Evolutionary conservation across 1,140 invertebrate species (phyloP).

Genomic region (Sitodiplosis mosellana): DNA sequence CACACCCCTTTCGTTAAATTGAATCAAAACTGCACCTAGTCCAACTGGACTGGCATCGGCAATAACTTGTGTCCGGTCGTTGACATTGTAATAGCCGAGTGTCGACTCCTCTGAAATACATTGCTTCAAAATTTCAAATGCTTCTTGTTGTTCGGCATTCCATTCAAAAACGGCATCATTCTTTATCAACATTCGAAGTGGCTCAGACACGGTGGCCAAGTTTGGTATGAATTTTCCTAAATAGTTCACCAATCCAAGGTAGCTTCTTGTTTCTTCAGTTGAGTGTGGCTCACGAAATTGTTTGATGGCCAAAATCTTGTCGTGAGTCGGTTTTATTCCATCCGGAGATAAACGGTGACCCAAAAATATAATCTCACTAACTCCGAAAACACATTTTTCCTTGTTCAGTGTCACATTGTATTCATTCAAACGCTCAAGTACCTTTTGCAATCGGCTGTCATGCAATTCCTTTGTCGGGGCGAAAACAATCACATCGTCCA

Average conservation of each 20-base stretch:
- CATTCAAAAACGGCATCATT: constrained; percentile 3
- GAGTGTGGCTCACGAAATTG: constrained; percentile 8
- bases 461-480: constrained; percentile 10
- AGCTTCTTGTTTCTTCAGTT: constrained; percentile 14
- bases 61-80: constrained; percentile 16
- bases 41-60: constrained; percentile 27
- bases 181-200: constrained; percentile 10
- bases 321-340: constrained; percentile 8
- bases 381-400: constrained; percentile 11
- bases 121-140: constrained; percentile 8
- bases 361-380: constrained; percentile 12
- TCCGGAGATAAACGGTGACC: constrained; percentile 10
- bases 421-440: constrained; percentile 8
- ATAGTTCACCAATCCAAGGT: constrained; percentile 16
- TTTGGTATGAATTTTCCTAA: constrained; percentile 14
- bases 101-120: constrained; percentile 3
- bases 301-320: constrained; percentile 7
- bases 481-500: constrained; percentile 20
- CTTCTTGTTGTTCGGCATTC: constrained; percentile 4
- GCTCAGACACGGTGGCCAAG: constrained; percentile 13
- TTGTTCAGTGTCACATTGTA: constrained; percentile 10
- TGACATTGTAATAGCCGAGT: constrained; percentile 11
- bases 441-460: constrained; percentile 9
- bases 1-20: not conserved
- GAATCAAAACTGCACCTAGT: constrained; percentile 10